Base-by-base conservation (phyloP, 2,888 invertebrate genomes). In the Halocaridina rubra region DNA sequence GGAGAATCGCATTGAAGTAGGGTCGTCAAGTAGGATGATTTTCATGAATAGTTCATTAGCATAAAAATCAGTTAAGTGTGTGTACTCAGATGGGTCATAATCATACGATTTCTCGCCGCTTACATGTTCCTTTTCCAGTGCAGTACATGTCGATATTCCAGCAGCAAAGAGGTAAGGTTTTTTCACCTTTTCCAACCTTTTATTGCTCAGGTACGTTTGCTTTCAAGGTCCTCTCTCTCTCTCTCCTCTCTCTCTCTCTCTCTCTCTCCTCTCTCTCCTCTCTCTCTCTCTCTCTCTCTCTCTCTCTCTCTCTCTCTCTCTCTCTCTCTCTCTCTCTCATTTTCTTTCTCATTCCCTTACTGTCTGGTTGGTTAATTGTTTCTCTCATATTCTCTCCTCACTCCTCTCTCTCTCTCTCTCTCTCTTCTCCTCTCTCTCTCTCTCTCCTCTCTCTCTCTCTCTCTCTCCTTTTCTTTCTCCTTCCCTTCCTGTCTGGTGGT, bases 371-470 rank as follows among this genome's bases (percentile, higher is more conserved):
- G 7, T 22, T 24, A 8, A 5, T 22, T 24, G 8, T 67, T 8
- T 67, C 27, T 67, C 0, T 24, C 24, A 0, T 7, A 5, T 2
- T 67, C 7, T 30, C 27, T 24, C 7, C 0, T 24, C 67, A 16
- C 16, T 7, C 7, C 2, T 67, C 8, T 24, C 24, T 24, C 7
- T 24, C 2, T 24, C 3, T 19, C 10, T 29, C 5, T 7, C 5
- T 8, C 27, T 16, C 1, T 7, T 7, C 67, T 67, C 67, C 27
- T 7, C 29, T 16, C 16, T 7, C 27, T 27, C 27, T 27, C 27
- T 1, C 59, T 59, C 13, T 22, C 59, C 59, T 39, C 22, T 57
- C 53, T 5, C 86, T 88, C 88, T 84, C 82, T 72, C 80, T 81
- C 24, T 5, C n/a, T 29, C 19, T 19, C 29, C 1, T 46, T 13